Base-by-base conservation (phyloP, 2,113 vertebrate species). In the Sprattus sprattus region DNA sequence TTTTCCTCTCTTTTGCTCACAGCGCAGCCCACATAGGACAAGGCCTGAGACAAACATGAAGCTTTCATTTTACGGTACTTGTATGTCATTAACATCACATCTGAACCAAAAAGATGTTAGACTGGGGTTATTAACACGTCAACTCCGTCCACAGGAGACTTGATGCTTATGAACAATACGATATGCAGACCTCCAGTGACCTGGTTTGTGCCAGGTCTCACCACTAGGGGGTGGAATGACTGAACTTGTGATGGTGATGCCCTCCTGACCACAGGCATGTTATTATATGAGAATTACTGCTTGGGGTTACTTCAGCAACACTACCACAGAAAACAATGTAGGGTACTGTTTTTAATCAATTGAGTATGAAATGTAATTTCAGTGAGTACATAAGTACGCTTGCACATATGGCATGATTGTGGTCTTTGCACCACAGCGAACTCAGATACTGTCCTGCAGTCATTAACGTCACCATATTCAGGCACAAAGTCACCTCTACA, bases 141-240 rank as follows among this genome's bases (percentile, higher is more conserved):
- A 4, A 32, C 28, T 75, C 28, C 28, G 11, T 75, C 13, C 9
- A 75, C 9, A 4, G 28, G 10, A 39, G 71, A 78, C 28, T 32
- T 39, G 25, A 13, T 39, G 71, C 11, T 13, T 64, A 64, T 64
- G 71, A 78, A 78, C 32, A 39, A 39, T 32, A 39, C 25, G 6
- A 39, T 44, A 16, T 67, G 9, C 32, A 78, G 71, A 22, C 18
- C 16, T 78, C 10, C 71, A 5, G 32, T 78, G 4, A 28, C 28
- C 5, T 3, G 71, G 28, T 39, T 39, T 39, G 13, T 78, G 32
- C 10, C n/a, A 71, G n/a, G 71, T 39, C 39, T 32, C 39, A 32
- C 71, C 71, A 78, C 71, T 39, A 78, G 71, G 71, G 71, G 71
- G 71, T 39, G 32, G 25, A 78, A 32, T 78, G 28, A 78, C 71